Evolutionary conservation across 2,888 invertebrate genomes (phyloP).

Genomic region (Eulithis prunata): DNA sequence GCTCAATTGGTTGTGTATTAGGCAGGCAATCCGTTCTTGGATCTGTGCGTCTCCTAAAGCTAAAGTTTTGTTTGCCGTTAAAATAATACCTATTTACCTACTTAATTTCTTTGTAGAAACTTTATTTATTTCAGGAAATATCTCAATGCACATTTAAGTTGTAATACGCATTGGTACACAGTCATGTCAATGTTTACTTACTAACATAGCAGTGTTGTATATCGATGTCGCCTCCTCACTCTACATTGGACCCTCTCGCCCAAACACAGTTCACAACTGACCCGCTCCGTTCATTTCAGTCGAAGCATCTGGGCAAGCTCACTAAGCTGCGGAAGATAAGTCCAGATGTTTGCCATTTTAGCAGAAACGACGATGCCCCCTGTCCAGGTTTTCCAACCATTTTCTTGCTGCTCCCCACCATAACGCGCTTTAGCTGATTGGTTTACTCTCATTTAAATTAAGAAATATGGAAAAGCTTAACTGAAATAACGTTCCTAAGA

Average conservation of each 20-base stretch:
- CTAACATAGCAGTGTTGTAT: conserved; percentile 42
- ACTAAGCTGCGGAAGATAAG: conserved; percentile 69
- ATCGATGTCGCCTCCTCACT: conserved; percentile 47
- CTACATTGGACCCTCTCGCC: conserved; percentile 28
- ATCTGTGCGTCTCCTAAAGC: background rate
- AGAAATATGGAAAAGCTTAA: background rate
- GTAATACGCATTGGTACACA: conserved; percentile 21
- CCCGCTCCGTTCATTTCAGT: conserved; percentile 78
- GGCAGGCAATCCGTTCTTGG: too few relatives aligned
- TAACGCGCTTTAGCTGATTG: conserved; percentile 42
- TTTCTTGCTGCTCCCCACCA: conserved; percentile 64
- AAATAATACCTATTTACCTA: background rate
- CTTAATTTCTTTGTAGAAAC: background rate
- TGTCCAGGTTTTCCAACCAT: conserved; percentile 71
- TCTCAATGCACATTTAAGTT: conserved; percentile 28
- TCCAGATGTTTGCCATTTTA: conserved; percentile 62
- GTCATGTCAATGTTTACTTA: conserved; percentile 35
- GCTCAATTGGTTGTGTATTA: too few relatives aligned
- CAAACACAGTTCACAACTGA: conserved; percentile 46
- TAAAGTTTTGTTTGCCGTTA: conserved; percentile 11
- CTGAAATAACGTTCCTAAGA: too few relatives aligned
- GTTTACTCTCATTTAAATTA: conserved; percentile 26
- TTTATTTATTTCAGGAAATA: conserved; percentile 23
- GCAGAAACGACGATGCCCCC: conserved; percentile 60
- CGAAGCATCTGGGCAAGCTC: conserved; percentile 81